These are phyloP conservation scores for Arrhamphus sclerolepis DNA, from an alignment of 2,797 vertebrate species.

Conservation along the genomic window DNA sequence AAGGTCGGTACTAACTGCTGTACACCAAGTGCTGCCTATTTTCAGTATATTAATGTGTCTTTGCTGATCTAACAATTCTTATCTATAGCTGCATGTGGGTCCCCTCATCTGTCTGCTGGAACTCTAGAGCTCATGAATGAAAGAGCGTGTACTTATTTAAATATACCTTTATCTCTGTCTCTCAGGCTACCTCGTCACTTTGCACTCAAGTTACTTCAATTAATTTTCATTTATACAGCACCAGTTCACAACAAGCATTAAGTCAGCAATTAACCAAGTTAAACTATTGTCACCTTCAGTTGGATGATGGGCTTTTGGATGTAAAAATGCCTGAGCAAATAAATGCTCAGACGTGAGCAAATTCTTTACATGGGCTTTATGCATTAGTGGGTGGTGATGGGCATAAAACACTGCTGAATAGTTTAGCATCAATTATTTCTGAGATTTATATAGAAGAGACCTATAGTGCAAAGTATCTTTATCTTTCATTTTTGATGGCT, in stretches of 20 bases:
- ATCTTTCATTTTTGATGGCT: not conserved
- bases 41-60: not conserved
- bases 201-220: not conserved
- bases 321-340: not conserved
- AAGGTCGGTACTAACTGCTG: too few relatives aligned
- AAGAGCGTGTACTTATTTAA: conserved; percentile 16
- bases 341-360: not conserved
- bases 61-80: not conserved
- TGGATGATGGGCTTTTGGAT: conserved; percentile 10
- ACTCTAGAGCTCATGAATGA: conserved; percentile 30
- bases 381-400: not conserved
- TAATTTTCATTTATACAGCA: not conserved
- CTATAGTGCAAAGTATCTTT: not conserved
- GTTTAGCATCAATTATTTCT: too few relatives aligned
- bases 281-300: not conserved
- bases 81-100: not conserved
- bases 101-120: conserved; percentile 8
- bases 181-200: not conserved
- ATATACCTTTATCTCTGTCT: conserved; percentile 30
- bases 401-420: not conserved
- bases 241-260: not conserved
- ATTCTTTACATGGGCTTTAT: not conserved
- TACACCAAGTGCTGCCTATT: too few relatives aligned
- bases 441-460: too few relatives aligned
- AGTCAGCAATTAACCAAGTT: not conserved